Base-by-base conservation (phyloP, 2,888 invertebrate species). In the Aethes cnicana region DNA sequence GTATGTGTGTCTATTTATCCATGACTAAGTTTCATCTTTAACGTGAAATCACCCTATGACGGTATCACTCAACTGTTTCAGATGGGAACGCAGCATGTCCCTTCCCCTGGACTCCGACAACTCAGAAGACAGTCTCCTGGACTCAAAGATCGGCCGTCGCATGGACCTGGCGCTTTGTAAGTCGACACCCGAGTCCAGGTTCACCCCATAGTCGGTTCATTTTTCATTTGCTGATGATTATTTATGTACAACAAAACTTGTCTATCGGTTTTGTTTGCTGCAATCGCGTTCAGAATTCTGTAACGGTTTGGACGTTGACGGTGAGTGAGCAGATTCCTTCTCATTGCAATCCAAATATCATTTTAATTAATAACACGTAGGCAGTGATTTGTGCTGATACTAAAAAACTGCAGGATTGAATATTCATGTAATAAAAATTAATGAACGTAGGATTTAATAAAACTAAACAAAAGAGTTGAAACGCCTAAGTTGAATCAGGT, bases 111-210 rank as follows among this genome's bases (percentile, higher is more conserved):
- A 90, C 61, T 75, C 85, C 56, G 84, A 90, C 59, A 87, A 76
- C 1, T 84, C 84, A 3, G 86, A 85, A 64, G 90, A 85, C 61
- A 88, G 84, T 64, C 76, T 84, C 18, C 77, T 85, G 2, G 89
- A 90, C 54, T 68, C 77, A 33, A 88, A 88, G 66, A 73, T 89
- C 56, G 91, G 92, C 57, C 91, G 95, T 63, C 94, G 95, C 80
- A 95, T 95, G 94, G 96, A 96, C 74, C 93, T 95, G 77, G 94
- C 95, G 56, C 90, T 96, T 75, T 96, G 96, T 96, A 94, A 96
- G 96, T 87, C 65, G 61, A 50, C 52, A 56, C 56, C 56, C 52
- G 59, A 61, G 33, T 20, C 23, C 44, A 55, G 63, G 57, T 58
- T 61, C 65, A 66, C 68, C 63, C 58, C 59, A 77, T 84, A 86